Evolutionary conservation across 2,888 invertebrate genomes (phyloP).

Genomic region (Physocephala rufipes): DNA sequence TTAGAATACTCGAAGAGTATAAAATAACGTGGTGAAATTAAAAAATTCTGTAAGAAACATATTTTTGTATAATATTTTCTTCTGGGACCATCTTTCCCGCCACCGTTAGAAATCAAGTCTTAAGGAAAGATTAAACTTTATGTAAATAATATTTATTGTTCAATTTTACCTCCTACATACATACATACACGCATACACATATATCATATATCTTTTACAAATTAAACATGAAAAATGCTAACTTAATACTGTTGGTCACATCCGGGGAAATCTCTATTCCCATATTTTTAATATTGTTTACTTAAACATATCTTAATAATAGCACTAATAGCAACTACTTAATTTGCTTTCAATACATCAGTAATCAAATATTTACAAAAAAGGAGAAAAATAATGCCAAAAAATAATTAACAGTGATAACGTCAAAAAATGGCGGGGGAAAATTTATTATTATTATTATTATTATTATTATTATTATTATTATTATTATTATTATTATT

Average conservation of each 20-base stretch:
- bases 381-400: background rate
- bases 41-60: too few species aligned
- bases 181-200: constrained; percentile 3
- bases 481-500: background rate
- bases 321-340: constrained; percentile 1
- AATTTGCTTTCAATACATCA: constrained; percentile 10
- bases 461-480: background rate
- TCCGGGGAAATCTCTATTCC: background rate
- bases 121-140: too few species aligned
- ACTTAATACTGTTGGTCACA: constrained; percentile 28
- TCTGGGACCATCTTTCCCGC: too few species aligned
- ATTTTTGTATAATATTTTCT: too few species aligned
- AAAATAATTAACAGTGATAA: background rate
- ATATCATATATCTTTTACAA: constrained; percentile 4
- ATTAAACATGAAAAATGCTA: background rate
- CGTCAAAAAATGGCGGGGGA: background rate
- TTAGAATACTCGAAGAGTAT: too few species aligned
- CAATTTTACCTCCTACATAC: background rate
- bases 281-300: background rate
- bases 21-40: too few species aligned
- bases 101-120: too few species aligned
- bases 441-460: background rate
- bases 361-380: constrained; percentile 20
- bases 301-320: constrained; percentile 14
- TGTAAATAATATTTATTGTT: too few species aligned